Evolutionary conservation across 1,140 invertebrate genomes (phyloP).

Genomic region (Contarinia nasturtii): DNA sequence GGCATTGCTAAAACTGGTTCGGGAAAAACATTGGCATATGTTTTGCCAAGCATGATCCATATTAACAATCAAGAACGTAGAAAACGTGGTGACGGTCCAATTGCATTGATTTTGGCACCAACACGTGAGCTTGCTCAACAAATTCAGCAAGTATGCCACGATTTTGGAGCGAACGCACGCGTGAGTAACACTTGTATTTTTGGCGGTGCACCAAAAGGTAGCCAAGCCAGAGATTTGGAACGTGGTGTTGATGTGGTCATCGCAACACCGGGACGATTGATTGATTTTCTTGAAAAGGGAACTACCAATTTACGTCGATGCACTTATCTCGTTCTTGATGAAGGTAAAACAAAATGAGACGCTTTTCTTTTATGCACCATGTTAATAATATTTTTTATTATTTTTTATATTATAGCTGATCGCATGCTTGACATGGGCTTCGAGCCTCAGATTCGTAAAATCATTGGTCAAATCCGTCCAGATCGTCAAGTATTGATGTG

Average conservation of each 20-base stretch:
- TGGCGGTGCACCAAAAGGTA: slow-evolving; percentile 86
- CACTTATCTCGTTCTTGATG: slow-evolving; percentile 91
- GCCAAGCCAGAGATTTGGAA: slow-evolving; percentile 69
- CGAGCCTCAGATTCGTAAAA: slow-evolving; percentile 95
- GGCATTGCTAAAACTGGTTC: slow-evolving; percentile 90
- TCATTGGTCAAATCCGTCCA: slow-evolving; percentile 86
- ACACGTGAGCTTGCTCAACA: slow-evolving; percentile 92
- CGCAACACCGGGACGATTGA: slow-evolving; percentile 86
- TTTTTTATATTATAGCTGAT: slow-evolving; percentile 41
- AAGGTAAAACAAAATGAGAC: slow-evolving; percentile 27
- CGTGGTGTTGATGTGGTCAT: slow-evolving; percentile 79
- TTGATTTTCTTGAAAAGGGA: slow-evolving; percentile 85
- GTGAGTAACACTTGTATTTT: slow-evolving; percentile 89
- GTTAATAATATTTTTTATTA: no score
- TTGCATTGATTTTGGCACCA: slow-evolving; percentile 79
- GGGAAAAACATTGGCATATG: slow-evolving; percentile 70
- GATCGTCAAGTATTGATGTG: slow-evolving; percentile 95
- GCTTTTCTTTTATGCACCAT: no score
- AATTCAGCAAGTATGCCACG: slow-evolving; percentile 79
- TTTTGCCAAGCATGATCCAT: slow-evolving; percentile 73
- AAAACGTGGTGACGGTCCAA: slow-evolving; percentile 69
- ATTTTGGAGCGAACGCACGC: slow-evolving; percentile 70
- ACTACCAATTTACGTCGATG: slow-evolving; percentile 75
- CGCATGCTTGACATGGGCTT: slow-evolving; percentile 99
- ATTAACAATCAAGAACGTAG: slow-evolving; percentile 76